Conservation (phyloP, 1,140 invertebrate species). For the Latrodectus geometricus region DNA sequence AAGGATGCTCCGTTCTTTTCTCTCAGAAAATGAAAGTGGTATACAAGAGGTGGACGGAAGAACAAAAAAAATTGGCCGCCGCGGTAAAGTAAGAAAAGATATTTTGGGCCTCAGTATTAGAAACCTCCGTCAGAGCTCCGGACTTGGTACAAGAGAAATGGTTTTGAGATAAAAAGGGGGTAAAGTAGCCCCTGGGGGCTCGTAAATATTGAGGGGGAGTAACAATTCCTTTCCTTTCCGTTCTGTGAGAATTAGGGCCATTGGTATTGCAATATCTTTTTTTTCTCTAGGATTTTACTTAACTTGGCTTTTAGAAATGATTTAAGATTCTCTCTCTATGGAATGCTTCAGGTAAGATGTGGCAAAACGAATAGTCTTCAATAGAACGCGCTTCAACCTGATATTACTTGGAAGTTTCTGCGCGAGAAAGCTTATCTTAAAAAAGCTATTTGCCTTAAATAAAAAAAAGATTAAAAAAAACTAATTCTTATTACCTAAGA, state of each 20-base stretch:
- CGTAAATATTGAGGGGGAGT: slow-evolving; percentile 46
- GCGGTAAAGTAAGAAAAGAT: slow-evolving; percentile 44
- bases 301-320: no score
- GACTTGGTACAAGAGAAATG: slow-evolving; percentile 55
- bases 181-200: slow-evolving; percentile 48
- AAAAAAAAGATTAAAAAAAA: no score
- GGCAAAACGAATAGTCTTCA: no score
- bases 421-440: no score
- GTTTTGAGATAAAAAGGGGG: slow-evolving; percentile 44
- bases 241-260: slow-evolving; percentile 46
- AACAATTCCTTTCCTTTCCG: slow-evolving; percentile 1
- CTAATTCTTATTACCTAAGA: no score
- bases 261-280: slow-evolving; percentile 20
- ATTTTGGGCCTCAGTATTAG: slow-evolving; percentile 20
- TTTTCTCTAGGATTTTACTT: not conserved
- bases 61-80: not conserved
- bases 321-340: no score
- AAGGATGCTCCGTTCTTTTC: slow-evolving; percentile 38
- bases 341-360: no score
- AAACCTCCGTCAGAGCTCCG: not conserved
- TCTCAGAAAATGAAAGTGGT: slow-evolving; percentile 55
- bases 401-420: no score
- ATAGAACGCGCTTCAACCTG: no score
- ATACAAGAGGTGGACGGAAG: not conserved
- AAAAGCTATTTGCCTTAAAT: no score